Base-by-base conservation (phyloP, 2,888 invertebrate species). In the Phasia obesa region DNA sequence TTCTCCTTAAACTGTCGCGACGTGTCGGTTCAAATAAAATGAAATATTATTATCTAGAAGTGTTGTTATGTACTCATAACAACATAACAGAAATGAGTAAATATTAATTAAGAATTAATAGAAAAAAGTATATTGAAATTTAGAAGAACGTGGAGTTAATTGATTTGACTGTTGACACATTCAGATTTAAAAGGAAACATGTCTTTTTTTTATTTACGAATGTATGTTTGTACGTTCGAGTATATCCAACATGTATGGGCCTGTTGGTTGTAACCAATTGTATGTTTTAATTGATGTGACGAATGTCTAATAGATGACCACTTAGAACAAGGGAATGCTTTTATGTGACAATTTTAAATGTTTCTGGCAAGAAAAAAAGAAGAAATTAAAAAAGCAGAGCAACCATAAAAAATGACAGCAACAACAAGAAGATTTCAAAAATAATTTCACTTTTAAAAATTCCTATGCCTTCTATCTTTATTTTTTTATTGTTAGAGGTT, bases 231-330 rank as follows among this genome's bases (percentile, higher is more conserved):
- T 38, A 25, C 9, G 19, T 13, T 19, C 38, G n/a, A 13, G 35
- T 35, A 11, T 23, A 7, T 51, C 15, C n/a, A n/a, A n/a, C 38
- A 51, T 49, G 62, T 31, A 53, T 31, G 42, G 42, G 42, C 47
- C 19, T 57, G 51, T 67, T 17, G 49, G 53, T 69, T 62, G 67
- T 35, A 82, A 70, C 74, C 78, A 82, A 69, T 82, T 82, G 82
- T 78, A 57, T 70, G 69, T 84, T 87, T 88, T 89, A 89, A 89
- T 89, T 89, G 89, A 88, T 89, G 89, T 88, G 89, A 89, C 89
- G 89, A 89, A 88, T 89, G 89, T 89, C 89, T 88, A 89, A 87
- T 86, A 88, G 87, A 88, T 89, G 88, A 88, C 86, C 88, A 87
- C 87, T 85, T 86, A 86, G 87, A 87, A 88, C 77, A 77, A 82